Evolutionary conservation across 2,888 invertebrate species (phyloP).

Genomic region (Drosophila parthenogenetica): DNA sequence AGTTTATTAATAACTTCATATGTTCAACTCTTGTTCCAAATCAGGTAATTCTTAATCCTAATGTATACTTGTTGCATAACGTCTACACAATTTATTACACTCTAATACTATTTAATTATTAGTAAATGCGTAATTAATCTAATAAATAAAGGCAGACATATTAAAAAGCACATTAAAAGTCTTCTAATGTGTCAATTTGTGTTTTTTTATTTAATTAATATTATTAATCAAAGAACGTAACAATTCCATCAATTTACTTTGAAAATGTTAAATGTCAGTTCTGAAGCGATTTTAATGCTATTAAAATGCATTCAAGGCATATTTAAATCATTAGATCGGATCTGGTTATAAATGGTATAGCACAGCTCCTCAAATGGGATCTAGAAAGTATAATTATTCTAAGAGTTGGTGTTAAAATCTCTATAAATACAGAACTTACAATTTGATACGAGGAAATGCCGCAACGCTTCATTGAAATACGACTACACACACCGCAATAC

Average conservation of each 20-base stretch:
- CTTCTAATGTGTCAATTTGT: neutral
- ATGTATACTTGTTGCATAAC: no score
- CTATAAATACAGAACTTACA: conserved; percentile 44
- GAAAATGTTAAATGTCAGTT: conserved; percentile 14
- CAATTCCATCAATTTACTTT: conserved; percentile 7
- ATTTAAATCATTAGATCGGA: conserved; percentile 29
- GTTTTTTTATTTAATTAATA: conserved; percentile 12
- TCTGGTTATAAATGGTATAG: conserved; percentile 50
- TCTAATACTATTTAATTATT: neutral
- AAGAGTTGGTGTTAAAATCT: conserved; percentile 64
- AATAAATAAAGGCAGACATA: neutral
- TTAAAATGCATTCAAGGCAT: conserved; percentile 44
- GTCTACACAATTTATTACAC: neutral
- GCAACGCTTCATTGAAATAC: conserved; percentile 49
- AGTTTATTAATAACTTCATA: no score
- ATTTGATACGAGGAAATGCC: conserved; percentile 56
- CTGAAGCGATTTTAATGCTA: conserved; percentile 13
- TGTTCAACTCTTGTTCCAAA: no score
- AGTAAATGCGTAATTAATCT: neutral
- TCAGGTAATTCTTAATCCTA: no score
- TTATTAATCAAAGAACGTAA: conserved; percentile 5
- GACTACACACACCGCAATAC: conserved; percentile 4
- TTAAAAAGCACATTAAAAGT: neutral
- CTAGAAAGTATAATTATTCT: conserved; percentile 52
- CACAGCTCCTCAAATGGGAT: conserved; percentile 24